Base-by-base conservation (phyloP, 2,113 vertebrate species). In the Leucoraja erinaceus region DNA sequence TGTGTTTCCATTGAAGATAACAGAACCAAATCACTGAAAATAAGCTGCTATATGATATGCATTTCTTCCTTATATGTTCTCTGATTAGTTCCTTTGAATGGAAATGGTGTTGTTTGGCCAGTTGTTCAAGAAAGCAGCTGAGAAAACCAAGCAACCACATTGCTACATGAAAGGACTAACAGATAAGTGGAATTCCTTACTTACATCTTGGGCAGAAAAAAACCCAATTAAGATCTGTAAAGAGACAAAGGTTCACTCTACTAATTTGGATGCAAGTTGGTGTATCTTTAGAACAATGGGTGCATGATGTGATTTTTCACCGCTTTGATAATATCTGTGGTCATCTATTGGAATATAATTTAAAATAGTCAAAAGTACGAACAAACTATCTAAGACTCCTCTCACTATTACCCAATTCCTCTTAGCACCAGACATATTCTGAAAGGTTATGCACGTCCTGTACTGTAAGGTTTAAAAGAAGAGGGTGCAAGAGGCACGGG, bases 321-420 rank as follows among this genome's bases (percentile, higher is more conserved):
- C 54, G 72, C 88, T 72, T 91, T 28, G n/a, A 90, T 38, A 38
- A 33, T 47, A 33, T 72, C 38, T 10, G 68, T 72, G 66, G 66
- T 11, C 38, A 72, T 91, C 16, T 66, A 47, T 54, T 28, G 12
- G 6, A 74, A 91, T 91, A 70, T n/a, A 63, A 54, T 91, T 91
- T 91, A 54, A 91, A 91, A 91, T 33, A 72, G 66, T 33, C 63
- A 72, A 91, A 72, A 38, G 28, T 91, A n/a, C 63, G 38, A 70
- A 72, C 20, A 6, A 83, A 20, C 66, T 31, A 31, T 38, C 2
- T 2, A 28, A 66, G 11, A 11, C 61, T 31, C 59, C 38, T 31
- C 18, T 10, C 20, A 47, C 66, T 91, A 25, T 9, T 22, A 47
- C 8, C 33, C 33, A 72, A 31, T 31, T 91, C 33, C 10, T 59